Percentiles rank a stretch among this genome's conserved stretches.
Evolutionary conservation across 2,888 invertebrate genomes (phyloP).

Genomic region (Abscondita cerata): DNA sequence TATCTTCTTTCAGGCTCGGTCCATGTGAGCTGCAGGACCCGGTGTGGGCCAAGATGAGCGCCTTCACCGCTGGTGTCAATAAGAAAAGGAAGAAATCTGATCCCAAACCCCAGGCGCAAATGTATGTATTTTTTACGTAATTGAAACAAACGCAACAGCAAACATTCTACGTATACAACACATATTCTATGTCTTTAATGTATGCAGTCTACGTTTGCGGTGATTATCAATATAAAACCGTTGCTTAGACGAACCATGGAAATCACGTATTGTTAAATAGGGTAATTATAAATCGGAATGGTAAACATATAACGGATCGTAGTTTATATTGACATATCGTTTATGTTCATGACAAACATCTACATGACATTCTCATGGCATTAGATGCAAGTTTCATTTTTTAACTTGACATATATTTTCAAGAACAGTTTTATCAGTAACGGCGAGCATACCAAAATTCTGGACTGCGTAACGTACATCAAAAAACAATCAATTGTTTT

Average conservation of each 20-base stretch:
- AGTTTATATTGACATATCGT: not conserved
- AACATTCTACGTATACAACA: not conserved
- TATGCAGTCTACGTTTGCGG: constrained; percentile 1
- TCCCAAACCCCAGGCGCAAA: constrained; percentile 68
- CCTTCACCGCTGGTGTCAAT: constrained; percentile 68
- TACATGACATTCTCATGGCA: no score
- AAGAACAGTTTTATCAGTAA: no score
- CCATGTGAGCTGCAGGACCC: constrained; percentile 90
- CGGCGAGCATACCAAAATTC: no score
- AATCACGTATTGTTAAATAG: constrained; percentile 8
- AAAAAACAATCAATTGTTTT: no score
- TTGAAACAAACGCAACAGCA: constrained; percentile 18
- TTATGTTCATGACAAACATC: not conserved
- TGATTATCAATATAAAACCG: constrained; percentile 6
- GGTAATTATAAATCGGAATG: constrained; percentile 5
- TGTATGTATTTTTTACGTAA: constrained; percentile 59
- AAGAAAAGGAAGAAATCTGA: constrained; percentile 70
- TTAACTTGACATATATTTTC: no score
- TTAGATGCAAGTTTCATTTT: no score
- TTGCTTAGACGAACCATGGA: constrained; percentile 4
- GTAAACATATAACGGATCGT: constrained; percentile 6
- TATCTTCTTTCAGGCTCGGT: constrained; percentile 89
- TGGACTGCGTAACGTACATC: no score
- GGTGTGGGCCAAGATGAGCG: constrained; percentile 87
- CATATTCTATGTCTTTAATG: constrained; percentile 5